A percentile compares a stretch with the other conserved stretches of the same genome.
These are phyloP conservation scores for Syngnathus scovelli DNA, from an alignment of 2,113 vertebrate species.

Conservation along the genomic window DNA sequence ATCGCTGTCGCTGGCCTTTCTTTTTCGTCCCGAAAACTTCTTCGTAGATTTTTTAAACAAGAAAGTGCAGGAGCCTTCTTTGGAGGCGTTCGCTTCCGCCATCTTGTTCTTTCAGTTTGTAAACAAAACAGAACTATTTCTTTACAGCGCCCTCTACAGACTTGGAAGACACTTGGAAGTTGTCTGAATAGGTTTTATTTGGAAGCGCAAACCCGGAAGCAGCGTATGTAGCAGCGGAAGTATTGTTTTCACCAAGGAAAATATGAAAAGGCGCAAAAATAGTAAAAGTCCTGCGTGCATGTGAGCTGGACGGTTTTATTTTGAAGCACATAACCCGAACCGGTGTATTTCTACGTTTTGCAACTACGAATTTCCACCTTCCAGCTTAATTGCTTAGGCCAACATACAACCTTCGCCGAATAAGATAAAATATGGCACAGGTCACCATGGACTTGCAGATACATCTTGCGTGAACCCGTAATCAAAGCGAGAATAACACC, in stretches of 20 bases:
- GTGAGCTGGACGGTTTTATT: conserved; percentile 27
- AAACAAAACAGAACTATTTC: fast-evolving
- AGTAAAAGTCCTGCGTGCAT: neutral
- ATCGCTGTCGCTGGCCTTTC: conserved; percentile 69
- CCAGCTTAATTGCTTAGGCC: conserved; percentile 2
- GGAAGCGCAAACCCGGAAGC: neutral
- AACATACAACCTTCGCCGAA: neutral
- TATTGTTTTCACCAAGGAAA: too few relatives aligned
- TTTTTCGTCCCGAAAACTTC: conserved; percentile 70
- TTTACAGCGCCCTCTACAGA: conserved; percentile 46
- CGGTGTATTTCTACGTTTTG: neutral
- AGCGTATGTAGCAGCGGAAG: too few relatives aligned
- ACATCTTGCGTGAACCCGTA: neutral
- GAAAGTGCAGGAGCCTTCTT: conserved; percentile 72
- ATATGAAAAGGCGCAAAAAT: too few relatives aligned
- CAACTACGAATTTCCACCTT: neutral
- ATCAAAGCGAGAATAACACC: neutral
- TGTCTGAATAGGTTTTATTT: neutral
- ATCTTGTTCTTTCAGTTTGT: conserved; percentile 46
- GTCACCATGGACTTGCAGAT: neutral
- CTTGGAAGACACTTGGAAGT: conserved; percentile 13
- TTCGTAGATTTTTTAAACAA: conserved; percentile 77
- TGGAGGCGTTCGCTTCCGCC: conserved; percentile 61
- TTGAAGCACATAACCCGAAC: conserved; percentile 8
- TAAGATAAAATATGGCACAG: neutral